Evolutionary conservation across 2,888 invertebrate species (phyloP).

Genomic region (Cephus pygmeus): DNA sequence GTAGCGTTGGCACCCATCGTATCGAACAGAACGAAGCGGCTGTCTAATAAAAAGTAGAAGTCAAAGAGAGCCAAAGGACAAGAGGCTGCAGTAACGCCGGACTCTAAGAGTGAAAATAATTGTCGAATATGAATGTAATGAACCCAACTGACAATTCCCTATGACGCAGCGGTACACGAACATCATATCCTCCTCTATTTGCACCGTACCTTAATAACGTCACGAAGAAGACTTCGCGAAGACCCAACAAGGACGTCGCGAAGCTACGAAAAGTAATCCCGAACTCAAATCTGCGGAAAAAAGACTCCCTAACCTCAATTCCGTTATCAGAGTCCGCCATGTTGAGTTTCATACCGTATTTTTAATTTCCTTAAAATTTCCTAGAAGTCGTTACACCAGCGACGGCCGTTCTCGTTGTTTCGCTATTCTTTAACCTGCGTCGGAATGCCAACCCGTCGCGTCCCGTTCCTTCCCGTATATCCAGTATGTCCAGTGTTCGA

Average conservation of each 20-base stretch:
- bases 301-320: not conserved
- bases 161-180: too few relatives aligned
- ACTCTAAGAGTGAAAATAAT: not conserved
- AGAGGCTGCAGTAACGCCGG: not conserved
- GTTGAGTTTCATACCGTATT: not conserved
- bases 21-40: slow-evolving; percentile 1
- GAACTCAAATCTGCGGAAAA: not conserved
- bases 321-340: not conserved
- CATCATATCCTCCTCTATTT: not conserved
- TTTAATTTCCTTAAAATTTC: not conserved
- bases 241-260: not conserved
- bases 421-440: not conserved
- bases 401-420: not conserved
- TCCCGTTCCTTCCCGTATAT: slow-evolving; percentile 2
- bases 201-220: not conserved
- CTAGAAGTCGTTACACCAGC: not conserved
- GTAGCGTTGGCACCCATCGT: slow-evolving; percentile 13
- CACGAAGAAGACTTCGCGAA: not conserved
- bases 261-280: too few relatives aligned
- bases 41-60: not conserved
- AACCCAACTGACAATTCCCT: not conserved
- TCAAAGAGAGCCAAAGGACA: slow-evolving; percentile 20
- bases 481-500: slow-evolving; percentile 29
- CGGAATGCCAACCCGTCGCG: not conserved
- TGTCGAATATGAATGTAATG: not conserved